Percentiles rank a stretch among this genome's conserved stretches.
phyloP scores from a whole-genome alignment of 2,113 vertebrate genomes.

The Apteryx owenii region DNA sequence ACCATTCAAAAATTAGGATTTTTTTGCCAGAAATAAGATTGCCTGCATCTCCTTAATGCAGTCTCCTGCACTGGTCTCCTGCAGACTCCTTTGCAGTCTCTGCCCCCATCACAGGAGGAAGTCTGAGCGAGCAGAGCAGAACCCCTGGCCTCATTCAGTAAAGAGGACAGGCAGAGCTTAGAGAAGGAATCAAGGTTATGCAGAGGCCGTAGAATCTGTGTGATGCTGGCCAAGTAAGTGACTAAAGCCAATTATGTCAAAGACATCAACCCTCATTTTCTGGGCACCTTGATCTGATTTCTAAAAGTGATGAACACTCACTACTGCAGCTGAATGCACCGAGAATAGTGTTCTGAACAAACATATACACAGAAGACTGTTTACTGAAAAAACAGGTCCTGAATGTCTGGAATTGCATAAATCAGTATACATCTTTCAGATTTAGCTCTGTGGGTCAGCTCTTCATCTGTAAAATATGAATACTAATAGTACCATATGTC shows the following conservation, averaged over 20 bases:
- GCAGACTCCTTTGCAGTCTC: accelerated
- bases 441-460: not conserved
- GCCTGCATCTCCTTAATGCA: not conserved
- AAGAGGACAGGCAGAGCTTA: not conserved
- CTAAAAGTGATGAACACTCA: not conserved
- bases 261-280: not conserved
- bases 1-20: not conserved
- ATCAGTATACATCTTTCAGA: not conserved
- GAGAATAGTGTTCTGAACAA: not conserved
- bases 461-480: not conserved
- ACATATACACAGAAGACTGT: accelerated
- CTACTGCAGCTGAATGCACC: not conserved
- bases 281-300: not conserved
- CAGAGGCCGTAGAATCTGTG: not conserved
- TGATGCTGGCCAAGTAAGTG: accelerated
- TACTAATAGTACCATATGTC: not conserved
- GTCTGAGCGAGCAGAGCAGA: accelerated
- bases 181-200: accelerated
- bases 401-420: not conserved
- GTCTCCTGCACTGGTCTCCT: not conserved
- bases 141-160: accelerated
- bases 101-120: accelerated
- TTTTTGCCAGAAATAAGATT: not conserved
- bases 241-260: not conserved
- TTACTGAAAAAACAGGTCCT: not conserved